Base-by-base conservation (phyloP, 1,140 invertebrate genomes). In the Sitobion miscanthi region DNA sequence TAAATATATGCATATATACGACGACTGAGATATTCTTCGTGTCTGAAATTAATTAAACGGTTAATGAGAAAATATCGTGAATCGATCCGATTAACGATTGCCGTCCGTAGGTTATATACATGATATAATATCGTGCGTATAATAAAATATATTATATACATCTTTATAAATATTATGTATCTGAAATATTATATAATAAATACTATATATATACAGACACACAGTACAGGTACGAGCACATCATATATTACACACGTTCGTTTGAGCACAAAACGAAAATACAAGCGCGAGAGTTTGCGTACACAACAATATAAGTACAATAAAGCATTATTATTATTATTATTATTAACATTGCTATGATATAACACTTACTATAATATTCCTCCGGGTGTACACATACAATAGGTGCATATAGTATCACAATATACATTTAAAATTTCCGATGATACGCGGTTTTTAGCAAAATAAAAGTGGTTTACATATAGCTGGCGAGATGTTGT, bases 1-100 rank as follows among this genome's bases (percentile, higher is more conserved):
- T 77, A 77, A 77, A 77, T 77, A 77, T 77, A 83, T 38, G 88
- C 57, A 57, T 42, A 14, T 21, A 57, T 21, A 47, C 90, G 90
- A 47, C 30, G 62, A 35, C 23, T 45, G 25, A 6, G 89, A 90
- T 90, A 35, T 90, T 90, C 42, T 91, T 91, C 90, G 90, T 91
- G 90, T 91, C 57, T 47, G 47, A 91, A 91, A 91, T 91, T 91
- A 91, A 91, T 91, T 91, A 77, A 91, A 91, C 90, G 30, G 57
- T 91, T 69, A 91, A 69, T 62, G 42, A 47, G 62, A 91, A 90
- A 91, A 91, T 90, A 54, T 90, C 89, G 89, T 90, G 89, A 90
- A 90, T 62, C 90, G 90, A 91, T 91, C 90, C 38, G 90, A 91
- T 69, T 91, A 91, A 91, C 90, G 90, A 91, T 91, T 91, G 35